Percentiles rank a stretch among this genome's conserved stretches.
Evolutionary conservation across 2,113 vertebrate genomes (phyloP).

Genomic region (Mustela nigripes): DNA sequence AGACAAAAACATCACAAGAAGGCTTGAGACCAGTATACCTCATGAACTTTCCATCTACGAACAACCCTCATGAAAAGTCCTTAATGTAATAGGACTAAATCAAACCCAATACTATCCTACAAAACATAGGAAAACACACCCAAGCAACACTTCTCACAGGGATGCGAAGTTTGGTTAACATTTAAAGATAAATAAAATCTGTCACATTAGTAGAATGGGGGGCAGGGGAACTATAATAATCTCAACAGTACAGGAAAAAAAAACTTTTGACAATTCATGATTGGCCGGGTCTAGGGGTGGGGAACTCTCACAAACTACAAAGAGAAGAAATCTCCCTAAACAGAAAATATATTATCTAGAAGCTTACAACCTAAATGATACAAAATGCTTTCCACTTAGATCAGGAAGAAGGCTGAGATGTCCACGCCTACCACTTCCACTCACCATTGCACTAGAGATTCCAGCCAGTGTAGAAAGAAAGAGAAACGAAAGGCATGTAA

Average conservation of each 20-base stretch:
- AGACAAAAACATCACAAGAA: not conserved
- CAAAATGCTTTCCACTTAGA: not conserved
- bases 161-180: not conserved
- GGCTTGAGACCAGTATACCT: not conserved
- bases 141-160: not conserved
- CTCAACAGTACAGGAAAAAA: not conserved
- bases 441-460: not conserved
- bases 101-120: not conserved
- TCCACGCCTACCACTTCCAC: not conserved
- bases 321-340: not conserved
- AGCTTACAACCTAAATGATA: not conserved
- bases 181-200: not conserved
- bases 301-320: not conserved
- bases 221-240: not conserved
- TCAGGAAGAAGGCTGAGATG: not conserved
- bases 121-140: not conserved
- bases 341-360: not conserved
- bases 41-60: not conserved
- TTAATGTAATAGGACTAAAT: not conserved
- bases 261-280: not conserved
- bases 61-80: not conserved
- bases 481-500: not conserved
- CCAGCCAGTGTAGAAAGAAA: not conserved
- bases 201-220: not conserved
- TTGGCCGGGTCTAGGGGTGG: not conserved